These are phyloP conservation scores for Peribatodes rhomboidaria DNA, from an alignment of 2,888 invertebrate genomes.

Conservation along the genomic window DNA sequence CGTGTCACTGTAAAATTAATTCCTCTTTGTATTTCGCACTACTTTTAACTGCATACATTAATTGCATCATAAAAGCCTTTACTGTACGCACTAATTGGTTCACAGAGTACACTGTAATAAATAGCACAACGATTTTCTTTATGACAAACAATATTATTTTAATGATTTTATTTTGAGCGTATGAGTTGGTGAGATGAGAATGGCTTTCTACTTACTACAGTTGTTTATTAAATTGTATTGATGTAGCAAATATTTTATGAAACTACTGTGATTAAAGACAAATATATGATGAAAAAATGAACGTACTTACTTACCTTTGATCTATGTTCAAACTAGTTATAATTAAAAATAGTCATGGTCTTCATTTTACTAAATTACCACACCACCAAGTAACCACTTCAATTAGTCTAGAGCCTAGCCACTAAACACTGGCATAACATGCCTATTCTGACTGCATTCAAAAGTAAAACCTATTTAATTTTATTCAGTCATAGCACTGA, in stretches of 20 bases:
- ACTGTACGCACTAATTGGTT: constrained; percentile 67
- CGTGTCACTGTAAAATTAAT: constrained; percentile 76
- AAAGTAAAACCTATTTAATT: constrained; percentile 27
- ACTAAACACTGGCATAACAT: background rate
- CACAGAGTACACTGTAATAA: constrained; percentile 60
- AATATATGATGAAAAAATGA: too few species aligned
- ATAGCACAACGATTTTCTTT: constrained; percentile 57
- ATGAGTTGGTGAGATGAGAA: background rate
- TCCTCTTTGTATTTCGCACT: constrained; percentile 71
- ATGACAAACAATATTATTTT: constrained; percentile 49
- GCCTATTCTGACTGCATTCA: constrained; percentile 31
- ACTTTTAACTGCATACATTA: constrained; percentile 68
- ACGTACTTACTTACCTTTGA: too few species aligned
- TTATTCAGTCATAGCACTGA: constrained; percentile 43
- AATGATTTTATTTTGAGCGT: constrained; percentile 6
- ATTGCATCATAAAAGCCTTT: constrained; percentile 74
- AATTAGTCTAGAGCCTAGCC: background rate
- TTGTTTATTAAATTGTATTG: too few species aligned
- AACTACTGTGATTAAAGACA: too few species aligned
- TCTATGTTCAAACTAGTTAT: too few species aligned
- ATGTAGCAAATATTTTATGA: too few species aligned
- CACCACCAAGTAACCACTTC: too few species aligned
- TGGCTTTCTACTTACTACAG: too few species aligned
- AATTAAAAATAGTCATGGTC: background rate
- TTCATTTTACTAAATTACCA: too few species aligned